These are phyloP conservation scores for Eurystomus glaucurus DNA, from an alignment of 2,797 vertebrate genomes.

Conservation along the genomic window DNA sequence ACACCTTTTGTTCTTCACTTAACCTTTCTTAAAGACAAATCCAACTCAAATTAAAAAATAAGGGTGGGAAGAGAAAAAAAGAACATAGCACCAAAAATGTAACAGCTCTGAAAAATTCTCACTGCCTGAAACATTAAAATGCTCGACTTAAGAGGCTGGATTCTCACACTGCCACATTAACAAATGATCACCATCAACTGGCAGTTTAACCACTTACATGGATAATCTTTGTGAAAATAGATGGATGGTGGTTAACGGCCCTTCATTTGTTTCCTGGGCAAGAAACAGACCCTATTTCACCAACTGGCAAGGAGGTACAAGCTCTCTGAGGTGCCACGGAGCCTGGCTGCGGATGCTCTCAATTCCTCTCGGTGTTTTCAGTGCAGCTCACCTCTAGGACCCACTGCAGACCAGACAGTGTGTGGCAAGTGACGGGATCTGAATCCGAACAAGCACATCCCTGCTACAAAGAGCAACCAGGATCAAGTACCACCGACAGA, in stretches of 20 bases:
- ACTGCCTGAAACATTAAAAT: slow-evolving; percentile 27
- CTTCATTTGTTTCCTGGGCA: neutral
- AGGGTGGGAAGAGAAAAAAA: neutral
- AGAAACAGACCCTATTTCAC: neutral
- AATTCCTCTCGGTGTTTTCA: neutral
- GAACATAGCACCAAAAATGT: neutral
- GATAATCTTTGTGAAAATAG: neutral
- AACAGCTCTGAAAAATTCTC: slow-evolving; percentile 32
- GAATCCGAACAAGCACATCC: neutral
- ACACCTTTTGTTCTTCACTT: neutral
- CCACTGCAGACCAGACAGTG: neutral
- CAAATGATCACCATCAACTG: slow-evolving; percentile 22
- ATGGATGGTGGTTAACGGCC: neutral
- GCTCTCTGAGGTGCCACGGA: neutral
- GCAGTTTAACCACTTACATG: neutral
- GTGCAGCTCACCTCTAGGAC: neutral
- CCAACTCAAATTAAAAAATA: slow-evolving; percentile 36
- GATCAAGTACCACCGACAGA: neutral
- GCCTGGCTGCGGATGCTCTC: neutral
- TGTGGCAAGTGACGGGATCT: neutral
- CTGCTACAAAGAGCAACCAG: neutral
- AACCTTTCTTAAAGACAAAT: slow-evolving; percentile 34
- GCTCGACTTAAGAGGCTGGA: neutral
- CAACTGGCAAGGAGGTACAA: neutral
- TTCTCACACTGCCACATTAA: slow-evolving; percentile 9